Evolutionary conservation across 2,888 invertebrate genomes (phyloP).

Genomic region (Calephelis perditalis): DNA sequence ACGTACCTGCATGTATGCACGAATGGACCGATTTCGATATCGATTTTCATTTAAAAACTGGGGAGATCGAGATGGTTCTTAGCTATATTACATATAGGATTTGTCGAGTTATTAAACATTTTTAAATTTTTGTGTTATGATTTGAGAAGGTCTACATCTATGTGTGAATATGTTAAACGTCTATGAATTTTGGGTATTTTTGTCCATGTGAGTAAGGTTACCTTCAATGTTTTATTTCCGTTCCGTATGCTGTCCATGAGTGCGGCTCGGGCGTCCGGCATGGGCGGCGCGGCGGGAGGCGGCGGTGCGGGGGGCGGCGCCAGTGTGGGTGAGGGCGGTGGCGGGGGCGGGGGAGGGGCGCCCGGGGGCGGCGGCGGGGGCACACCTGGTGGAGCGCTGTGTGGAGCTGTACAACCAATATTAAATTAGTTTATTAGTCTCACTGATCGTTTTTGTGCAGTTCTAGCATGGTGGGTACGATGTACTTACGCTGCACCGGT

Average conservation of each 20-base stretch:
- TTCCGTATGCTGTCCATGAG: slow-evolving; percentile 92
- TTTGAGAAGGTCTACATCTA: too few species aligned
- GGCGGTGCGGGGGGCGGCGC: slow-evolving; percentile 44
- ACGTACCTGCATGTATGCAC: too few species aligned
- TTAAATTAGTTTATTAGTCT: too few species aligned
- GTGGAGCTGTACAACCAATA: slow-evolving; percentile 36
- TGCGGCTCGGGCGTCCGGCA: slow-evolving; percentile 79
- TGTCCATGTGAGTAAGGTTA: slow-evolving; percentile 39
- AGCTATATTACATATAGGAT: too few species aligned
- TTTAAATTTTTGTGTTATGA: too few species aligned
- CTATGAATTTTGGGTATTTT: not conserved
- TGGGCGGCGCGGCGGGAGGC: slow-evolving; percentile 50
- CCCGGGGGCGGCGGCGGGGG: slow-evolving; percentile 55
- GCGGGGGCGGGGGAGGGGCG: slow-evolving; percentile 46
- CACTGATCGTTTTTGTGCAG: too few species aligned
- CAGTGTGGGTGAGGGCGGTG: slow-evolving; percentile 46
- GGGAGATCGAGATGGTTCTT: too few species aligned
- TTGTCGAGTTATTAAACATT: too few species aligned
- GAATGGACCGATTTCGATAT: too few species aligned
- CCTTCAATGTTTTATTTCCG: slow-evolving; percentile 86
- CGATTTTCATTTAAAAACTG: too few species aligned
- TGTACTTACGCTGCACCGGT: slow-evolving; percentile 66
- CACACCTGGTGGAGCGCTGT: slow-evolving; percentile 43
- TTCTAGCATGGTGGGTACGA: not conserved
- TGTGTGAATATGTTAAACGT: too few species aligned